A percentile compares a stretch with the other conserved stretches of the same genome.
Evolutionary conservation across 2,797 vertebrate genomes (phyloP).

Genomic region (Anomalospiza imberbis): DNA sequence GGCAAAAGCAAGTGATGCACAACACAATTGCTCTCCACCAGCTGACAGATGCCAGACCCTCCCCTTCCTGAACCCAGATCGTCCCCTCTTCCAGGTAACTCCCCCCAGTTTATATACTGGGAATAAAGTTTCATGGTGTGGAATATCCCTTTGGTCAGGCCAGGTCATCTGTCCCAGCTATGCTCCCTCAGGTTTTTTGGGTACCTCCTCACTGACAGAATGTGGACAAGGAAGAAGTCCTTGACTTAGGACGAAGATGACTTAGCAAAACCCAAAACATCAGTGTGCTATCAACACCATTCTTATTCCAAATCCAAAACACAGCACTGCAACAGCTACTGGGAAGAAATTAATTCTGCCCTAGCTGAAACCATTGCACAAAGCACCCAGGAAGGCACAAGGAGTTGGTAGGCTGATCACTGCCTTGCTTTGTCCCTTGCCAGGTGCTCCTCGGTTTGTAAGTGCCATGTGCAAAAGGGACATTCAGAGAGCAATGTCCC

Average conservation of each 20-base stretch:
- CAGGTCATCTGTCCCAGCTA: not conserved
- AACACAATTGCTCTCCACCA: not conserved
- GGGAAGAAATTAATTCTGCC: not conserved
- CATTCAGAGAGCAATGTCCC: not conserved
- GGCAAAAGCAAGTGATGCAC: not conserved
- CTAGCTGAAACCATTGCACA: not conserved
- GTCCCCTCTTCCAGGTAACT: not conserved
- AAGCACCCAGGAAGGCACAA: not conserved
- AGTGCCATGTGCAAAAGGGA: not conserved
- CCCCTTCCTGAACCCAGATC: not conserved
- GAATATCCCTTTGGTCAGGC: not conserved
- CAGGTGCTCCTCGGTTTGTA: not conserved
- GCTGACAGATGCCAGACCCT: not conserved
- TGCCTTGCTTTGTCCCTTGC: not conserved
- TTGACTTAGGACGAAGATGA: rapidly evolving
- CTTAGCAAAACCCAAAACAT: not conserved
- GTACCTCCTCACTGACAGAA: not conserved
- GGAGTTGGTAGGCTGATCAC: not conserved
- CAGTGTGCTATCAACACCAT: too few relatives aligned
- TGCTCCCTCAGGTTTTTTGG: not conserved
- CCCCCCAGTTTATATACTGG: not conserved
- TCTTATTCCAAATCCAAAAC: not conserved
- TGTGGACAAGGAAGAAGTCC: not conserved
- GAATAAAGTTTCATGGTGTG: not conserved
- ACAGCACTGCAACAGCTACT: not conserved